Conservation (phyloP, 2,113 vertebrate genomes). For the Cryptoleucopteryx plumbea region DNA sequence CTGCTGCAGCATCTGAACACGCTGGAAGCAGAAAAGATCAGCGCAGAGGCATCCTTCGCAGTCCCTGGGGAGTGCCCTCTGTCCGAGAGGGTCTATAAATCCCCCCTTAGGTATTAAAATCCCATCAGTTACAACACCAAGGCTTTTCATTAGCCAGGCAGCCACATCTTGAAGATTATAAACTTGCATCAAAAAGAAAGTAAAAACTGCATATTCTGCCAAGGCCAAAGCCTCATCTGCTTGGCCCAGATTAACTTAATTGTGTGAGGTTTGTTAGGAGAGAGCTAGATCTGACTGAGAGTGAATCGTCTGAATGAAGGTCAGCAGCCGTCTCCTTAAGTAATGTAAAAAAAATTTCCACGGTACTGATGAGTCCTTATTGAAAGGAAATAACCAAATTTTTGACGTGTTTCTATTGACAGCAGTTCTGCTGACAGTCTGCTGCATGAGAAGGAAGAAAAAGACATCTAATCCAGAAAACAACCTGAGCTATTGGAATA, state of each 20-base stretch:
- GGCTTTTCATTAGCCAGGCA: background rate
- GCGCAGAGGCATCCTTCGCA: background rate
- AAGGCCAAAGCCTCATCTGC: background rate
- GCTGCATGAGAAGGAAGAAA: slow-evolving; percentile 94
- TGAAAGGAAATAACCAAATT: background rate
- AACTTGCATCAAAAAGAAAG: background rate
- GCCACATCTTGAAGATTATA: background rate
- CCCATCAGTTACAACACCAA: background rate
- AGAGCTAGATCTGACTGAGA: background rate
- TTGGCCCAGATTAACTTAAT: background rate
- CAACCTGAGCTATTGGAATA: slow-evolving; percentile 99
- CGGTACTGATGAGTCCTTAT: background rate
- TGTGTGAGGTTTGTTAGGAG: background rate
- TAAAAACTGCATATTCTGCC: background rate
- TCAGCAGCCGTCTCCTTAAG: background rate
- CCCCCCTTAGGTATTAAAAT: background rate
- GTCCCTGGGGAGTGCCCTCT: background rate
- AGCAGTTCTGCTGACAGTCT: slow-evolving; percentile 95
- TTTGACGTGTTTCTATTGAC: slow-evolving; percentile 23
- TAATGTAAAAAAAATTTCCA: background rate
- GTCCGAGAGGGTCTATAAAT: background rate
- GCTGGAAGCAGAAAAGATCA: background rate
- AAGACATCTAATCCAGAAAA: slow-evolving; percentile 94
- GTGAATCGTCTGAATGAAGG: accelerated
- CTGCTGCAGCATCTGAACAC: background rate